A percentile compares a stretch with the other conserved stretches of the same genome.
Conservation (phyloP, 1,140 invertebrate genomes). For the Ooceraea biroi region DNA sequence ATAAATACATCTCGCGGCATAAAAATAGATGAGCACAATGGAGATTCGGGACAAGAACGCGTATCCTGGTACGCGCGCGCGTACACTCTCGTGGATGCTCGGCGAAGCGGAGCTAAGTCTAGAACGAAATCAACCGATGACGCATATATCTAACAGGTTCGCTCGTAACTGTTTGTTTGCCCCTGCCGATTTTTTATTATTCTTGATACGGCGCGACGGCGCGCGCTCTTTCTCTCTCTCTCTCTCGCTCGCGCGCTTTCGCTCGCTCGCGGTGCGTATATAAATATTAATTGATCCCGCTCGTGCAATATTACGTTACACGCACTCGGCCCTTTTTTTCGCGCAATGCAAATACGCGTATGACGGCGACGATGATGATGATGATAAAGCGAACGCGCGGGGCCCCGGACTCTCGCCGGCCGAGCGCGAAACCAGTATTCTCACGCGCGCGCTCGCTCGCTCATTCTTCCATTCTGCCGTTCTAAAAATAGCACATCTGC, state of each 20-base stretch:
- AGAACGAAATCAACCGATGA: slow-evolving; percentile 50
- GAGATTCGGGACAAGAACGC: slow-evolving; percentile 31
- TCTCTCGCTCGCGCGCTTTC: background rate
- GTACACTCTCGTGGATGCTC: background rate
- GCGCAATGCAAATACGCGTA: slow-evolving; percentile 38
- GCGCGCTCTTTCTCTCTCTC: slow-evolving; percentile 2
- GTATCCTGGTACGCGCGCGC: slow-evolving; percentile 13
- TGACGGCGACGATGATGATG: slow-evolving; percentile 12
- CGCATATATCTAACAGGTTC: slow-evolving; percentile 52
- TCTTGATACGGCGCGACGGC: background rate
- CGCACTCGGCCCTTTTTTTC: slow-evolving; percentile 17
- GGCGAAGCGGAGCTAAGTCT: background rate
- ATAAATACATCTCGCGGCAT: slow-evolving; percentile 30
- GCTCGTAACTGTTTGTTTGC: slow-evolving; percentile 45
- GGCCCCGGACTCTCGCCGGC: slow-evolving; percentile 11
- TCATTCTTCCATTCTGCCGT: slow-evolving; percentile 54
- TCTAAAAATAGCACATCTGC: slow-evolving; percentile 55
- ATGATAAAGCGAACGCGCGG: slow-evolving; percentile 51
- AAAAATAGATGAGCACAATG: slow-evolving; percentile 43
- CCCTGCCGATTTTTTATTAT: slow-evolving; percentile 47
- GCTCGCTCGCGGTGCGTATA: background rate
- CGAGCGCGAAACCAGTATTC: slow-evolving; percentile 52
- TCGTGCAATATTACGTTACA: slow-evolving; percentile 54
- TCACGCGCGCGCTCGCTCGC: slow-evolving; percentile 36
- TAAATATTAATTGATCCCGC: slow-evolving; percentile 60